Evolutionary conservation across 1,140 invertebrate species (phyloP), one percentile per base, ranked within the genome.

Genomic region (Drosophila albomicans): DNA sequence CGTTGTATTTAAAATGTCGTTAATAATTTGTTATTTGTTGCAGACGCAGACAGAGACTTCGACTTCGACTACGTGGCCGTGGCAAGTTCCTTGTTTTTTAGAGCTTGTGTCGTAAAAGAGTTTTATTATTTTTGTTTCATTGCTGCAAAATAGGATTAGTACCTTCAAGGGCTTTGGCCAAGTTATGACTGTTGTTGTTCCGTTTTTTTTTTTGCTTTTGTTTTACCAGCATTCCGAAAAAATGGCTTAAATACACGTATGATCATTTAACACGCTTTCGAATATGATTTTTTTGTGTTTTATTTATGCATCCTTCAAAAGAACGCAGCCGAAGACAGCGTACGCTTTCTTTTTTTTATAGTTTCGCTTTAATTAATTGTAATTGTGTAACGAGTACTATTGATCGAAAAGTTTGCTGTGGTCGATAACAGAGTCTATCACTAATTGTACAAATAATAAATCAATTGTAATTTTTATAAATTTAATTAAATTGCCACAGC

Each of bases 1-100:
- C 86, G 81, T 89, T 79, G 85, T 82, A 89, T 89, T 89, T 89
- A 89, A 89, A 89, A 89, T 89, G 85, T 89, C 85, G 85, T 89
- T 90, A 89, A 89, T 89, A 89, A 89, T 89, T 89, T 86, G 82
- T 86, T 86, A 79, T 82, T 41, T 86, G 66, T 71, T 75, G 63
- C 49, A 61, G 58, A 66, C 54, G 46, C 38, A 51, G 52, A 59
- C 64, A 38, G 35, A 38, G 10, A 10, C 35, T 38, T 38, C 35
- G 6, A 38, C 35, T 38, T 15, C 15, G 15, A 15, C 15, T 3
- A 13, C 41, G 41, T 43, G 41, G 41, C n/a, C n/a, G 57, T 51
- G 43, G 41, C 59, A 64, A 73, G 70, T 86, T 48, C 63, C 62
- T 54, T 82, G 43, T 62, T 58, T 71, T 78, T 82, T 68, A 87